A percentile compares a stretch with the other conserved stretches of the same genome.
Evolutionary conservation across 2,888 invertebrate genomes (phyloP).

Genomic region (Prenolepis imparis): DNA sequence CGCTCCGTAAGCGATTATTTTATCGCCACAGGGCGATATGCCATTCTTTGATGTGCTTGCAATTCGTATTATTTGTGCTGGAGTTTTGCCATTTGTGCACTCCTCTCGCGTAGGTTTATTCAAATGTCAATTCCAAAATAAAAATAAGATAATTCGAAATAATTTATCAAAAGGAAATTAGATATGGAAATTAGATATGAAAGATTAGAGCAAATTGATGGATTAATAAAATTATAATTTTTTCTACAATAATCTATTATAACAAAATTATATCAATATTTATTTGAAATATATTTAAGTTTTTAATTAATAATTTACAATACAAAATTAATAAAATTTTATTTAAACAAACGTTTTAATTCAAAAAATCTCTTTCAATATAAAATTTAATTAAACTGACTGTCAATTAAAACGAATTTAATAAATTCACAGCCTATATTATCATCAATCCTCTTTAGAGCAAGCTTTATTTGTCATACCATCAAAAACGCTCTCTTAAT

Average conservation of each 20-base stretch:
- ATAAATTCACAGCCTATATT: neutral
- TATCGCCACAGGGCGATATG: constrained; percentile 83
- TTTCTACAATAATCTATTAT: neutral
- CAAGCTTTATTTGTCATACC: neutral
- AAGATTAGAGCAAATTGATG: neutral
- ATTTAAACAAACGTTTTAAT: neutral
- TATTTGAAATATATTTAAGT: neutral
- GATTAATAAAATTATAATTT: neutral
- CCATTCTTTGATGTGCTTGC: constrained; percentile 74
- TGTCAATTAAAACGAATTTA: neutral
- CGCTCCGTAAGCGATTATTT: constrained; percentile 84
- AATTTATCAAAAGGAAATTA: neutral
- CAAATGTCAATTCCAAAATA: neutral
- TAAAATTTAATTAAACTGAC: neutral
- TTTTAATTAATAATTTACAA: neutral
- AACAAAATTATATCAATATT: neutral
- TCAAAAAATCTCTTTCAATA: neutral
- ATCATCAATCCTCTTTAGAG: neutral
- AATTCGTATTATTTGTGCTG: constrained; percentile 5
- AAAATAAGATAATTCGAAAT: neutral
- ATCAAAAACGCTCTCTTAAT: neutral
- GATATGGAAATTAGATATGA: neutral
- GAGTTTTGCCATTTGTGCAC: neutral
- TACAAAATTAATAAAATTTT: neutral
- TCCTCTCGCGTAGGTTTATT: neutral